A percentile compares a stretch with the other conserved stretches of the same genome.
Conservation (phyloP, 2,113 vertebrate genomes). For the Drymodes brunneopygia region DNA sequence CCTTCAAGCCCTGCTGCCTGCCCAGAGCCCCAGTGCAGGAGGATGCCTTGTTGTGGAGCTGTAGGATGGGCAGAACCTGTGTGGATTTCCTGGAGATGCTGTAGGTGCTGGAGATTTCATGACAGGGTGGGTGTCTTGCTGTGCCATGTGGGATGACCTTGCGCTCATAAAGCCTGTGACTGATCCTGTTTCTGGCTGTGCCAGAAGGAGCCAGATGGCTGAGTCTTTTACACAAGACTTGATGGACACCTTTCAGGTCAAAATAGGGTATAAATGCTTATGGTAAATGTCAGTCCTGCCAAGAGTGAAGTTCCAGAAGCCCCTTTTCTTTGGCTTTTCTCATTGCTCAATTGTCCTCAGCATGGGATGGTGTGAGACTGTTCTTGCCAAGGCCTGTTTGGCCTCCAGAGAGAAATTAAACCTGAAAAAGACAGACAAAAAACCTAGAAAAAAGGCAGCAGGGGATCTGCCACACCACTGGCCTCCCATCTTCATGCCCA, state of each 20-base stretch:
- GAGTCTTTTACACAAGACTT: not conserved
- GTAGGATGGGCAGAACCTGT: not conserved
- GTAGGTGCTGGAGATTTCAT: not conserved
- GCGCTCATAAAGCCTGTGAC: not conserved
- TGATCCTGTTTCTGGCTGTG: not conserved
- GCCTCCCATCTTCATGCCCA: not conserved
- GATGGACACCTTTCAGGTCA: not conserved
- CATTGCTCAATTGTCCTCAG: not conserved
- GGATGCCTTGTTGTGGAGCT: not conserved
- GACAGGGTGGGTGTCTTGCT: not conserved
- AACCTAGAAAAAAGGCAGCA: not conserved
- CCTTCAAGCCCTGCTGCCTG: not conserved
- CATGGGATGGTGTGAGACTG: not conserved
- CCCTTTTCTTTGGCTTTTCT: not conserved
- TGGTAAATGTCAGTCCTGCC: not conserved
- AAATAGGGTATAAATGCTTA: not conserved
- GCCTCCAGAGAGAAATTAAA: not conserved
- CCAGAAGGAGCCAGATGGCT: not conserved
- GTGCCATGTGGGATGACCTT: not conserved
- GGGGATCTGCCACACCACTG: not conserved
- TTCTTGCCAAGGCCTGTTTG: not conserved
- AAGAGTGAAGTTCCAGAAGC: not conserved
- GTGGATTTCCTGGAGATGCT: not conserved
- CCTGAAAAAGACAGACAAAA: not conserved
- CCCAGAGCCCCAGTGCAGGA: not conserved